Base-by-base conservation (phyloP, 92 coral and sea anemone species). In the Meandrina meandrites region DNA sequence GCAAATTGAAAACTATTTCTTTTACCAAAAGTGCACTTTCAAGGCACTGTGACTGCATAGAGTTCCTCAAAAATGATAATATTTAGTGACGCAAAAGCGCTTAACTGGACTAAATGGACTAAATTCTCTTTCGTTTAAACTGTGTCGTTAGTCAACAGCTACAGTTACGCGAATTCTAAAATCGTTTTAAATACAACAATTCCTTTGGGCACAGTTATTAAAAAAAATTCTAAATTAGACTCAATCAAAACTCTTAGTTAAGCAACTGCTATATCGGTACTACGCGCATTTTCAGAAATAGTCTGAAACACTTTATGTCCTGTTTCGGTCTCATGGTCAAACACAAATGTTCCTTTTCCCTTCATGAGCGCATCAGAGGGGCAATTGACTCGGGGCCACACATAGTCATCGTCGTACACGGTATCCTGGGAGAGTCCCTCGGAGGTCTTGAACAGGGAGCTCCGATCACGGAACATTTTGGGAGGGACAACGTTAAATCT, bases 401-500 rank as follows among this genome's bases (percentile, higher is more conserved):
- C 83, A 67, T 80, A 96, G 69, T 96, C 96, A 5, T 89, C 95
- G 22, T 91, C 90, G 69, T 96, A 96, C 0, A 92, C 94, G 7
- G 98, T 91, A 72, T 90, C 89, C 67, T 81, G 87, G 34, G 91
- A 78, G 13, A 96, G 36, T 47, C 67, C 86, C 73, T 92, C 94
- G 35, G 89, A 81, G 27, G 95, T 90, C 89, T 96, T 93, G 80
- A 96, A 96, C 78, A 96, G 92, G 78, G 92, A 70, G 81, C 99
- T 96, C 80, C 89, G 90, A 80, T 94, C 99, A 75, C 92, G 90
- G 86, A 87, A 94, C 93, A 95, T 93, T 82, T 83, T 94, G 21
- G 99, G 86, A 7, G 99, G 99, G 11, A 92, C 87, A 1, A 92
- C 96, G 40, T 94, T 92, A 86, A 94, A 95, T 36, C 97, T 87